A percentile compares a stretch with the other conserved stretches of the same genome.
Conservation (phyloP, 2,113 vertebrate genomes). For the Ctenomys sociabilis region DNA sequence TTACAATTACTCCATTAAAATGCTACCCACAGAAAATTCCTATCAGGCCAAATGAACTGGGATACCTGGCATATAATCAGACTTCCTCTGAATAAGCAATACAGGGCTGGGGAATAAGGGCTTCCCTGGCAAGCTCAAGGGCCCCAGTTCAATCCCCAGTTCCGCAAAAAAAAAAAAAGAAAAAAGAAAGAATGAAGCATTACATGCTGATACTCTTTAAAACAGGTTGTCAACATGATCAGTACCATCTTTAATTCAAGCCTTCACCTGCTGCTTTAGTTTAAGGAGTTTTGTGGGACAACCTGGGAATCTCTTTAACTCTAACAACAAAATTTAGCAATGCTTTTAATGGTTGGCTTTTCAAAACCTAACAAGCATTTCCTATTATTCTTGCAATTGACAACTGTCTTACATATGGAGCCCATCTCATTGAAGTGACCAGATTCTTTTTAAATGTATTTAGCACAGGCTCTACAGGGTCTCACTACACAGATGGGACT, state of each 20-base stretch:
- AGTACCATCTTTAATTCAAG: background rate
- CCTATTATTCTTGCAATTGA: background rate
- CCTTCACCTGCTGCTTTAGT: background rate
- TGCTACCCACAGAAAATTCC: background rate
- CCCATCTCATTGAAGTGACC: background rate
- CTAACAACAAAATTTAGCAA: conserved; percentile 31
- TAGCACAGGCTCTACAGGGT: too few relatives aligned
- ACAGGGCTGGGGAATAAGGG: too few relatives aligned
- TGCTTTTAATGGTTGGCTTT: background rate
- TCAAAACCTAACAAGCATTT: background rate
- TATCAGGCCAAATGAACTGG: background rate
- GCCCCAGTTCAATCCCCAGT: too few relatives aligned
- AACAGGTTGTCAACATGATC: background rate
- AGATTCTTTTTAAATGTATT: background rate
- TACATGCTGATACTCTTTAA: background rate
- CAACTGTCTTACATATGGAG: background rate
- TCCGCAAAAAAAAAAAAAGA: too few relatives aligned
- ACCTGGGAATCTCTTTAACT: conserved; percentile 27
- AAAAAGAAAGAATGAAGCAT: too few relatives aligned
- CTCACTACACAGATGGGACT: too few relatives aligned
- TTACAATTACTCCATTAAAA: background rate
- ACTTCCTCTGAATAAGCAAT: background rate
- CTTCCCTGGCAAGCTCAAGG: too few relatives aligned
- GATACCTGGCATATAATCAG: background rate
- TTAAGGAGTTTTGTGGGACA: background rate